phyloP scores from a whole-genome alignment of 2,113 vertebrate genomes.

The Mirza zaza region DNA sequence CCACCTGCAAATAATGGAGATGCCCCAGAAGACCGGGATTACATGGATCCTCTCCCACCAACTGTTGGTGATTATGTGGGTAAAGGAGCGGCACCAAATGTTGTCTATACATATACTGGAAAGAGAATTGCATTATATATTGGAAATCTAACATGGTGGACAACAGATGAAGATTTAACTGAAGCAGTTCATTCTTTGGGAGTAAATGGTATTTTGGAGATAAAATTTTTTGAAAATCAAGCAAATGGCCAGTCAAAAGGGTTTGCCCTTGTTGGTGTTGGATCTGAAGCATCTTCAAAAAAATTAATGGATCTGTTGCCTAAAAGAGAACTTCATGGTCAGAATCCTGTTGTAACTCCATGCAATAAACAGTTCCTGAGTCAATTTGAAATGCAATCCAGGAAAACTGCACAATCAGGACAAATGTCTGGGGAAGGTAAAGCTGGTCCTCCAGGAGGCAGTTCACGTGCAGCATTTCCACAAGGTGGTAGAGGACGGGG shows the following conservation, averaged over 20 bases:
- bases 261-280: slow-evolving; percentile 98
- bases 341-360: slow-evolving; percentile 97
- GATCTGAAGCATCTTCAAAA: slow-evolving; percentile 96
- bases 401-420: slow-evolving; percentile 98
- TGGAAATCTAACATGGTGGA: slow-evolving; percentile 99
- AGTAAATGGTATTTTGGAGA: slow-evolving; percentile 97
- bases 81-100: slow-evolving; percentile 94
- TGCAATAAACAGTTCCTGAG: slow-evolving; percentile 99
- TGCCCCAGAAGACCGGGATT: slow-evolving; percentile 97
- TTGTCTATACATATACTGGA: slow-evolving; percentile 96
- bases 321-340: slow-evolving; percentile 97
- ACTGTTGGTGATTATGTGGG: slow-evolving; percentile 93
- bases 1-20: slow-evolving; percentile 99
- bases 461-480: slow-evolving; percentile 93
- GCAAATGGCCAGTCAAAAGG: slow-evolving; percentile 99
- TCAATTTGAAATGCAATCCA: slow-evolving; percentile 99
- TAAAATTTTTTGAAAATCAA: slow-evolving; percentile 99
- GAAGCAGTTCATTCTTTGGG: slow-evolving; percentile 97
- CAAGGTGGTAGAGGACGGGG: slow-evolving; percentile 94
- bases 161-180: slow-evolving; percentile 98
- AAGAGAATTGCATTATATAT: slow-evolving; percentile 98
- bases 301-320: slow-evolving; percentile 97
- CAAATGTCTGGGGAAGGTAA: slow-evolving; percentile 99
- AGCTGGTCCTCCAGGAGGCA: slow-evolving; percentile 95
- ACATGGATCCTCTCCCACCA: slow-evolving; percentile 94